Percentiles rank a stretch among this genome's conserved stretches.
phyloP scores from a whole-genome alignment of 2,888 invertebrate genomes.

The Luperina nickerlii region DNA sequence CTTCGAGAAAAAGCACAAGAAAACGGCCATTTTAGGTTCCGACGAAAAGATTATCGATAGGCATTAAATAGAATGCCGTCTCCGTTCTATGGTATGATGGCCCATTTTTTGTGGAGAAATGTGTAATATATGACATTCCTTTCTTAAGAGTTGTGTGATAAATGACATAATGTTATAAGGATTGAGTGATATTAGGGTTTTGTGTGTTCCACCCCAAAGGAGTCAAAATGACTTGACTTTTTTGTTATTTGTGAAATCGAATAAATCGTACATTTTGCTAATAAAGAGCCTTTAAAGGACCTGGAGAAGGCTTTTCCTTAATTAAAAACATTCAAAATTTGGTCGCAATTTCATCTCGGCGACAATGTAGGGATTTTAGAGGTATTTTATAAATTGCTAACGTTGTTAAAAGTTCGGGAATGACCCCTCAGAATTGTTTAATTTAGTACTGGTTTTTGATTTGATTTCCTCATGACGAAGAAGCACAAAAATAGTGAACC shows the following conservation, averaged over 20 bases:
- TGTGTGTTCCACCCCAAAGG: too few relatives aligned
- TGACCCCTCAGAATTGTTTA: too few relatives aligned
- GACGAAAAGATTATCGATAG: conserved; percentile 30
- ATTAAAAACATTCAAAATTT: too few relatives aligned
- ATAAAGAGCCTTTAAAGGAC: background rate
- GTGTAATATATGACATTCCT: conserved; percentile 36
- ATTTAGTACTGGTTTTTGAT: too few relatives aligned
- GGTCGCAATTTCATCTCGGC: too few relatives aligned
- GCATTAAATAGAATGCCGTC: conserved; percentile 32
- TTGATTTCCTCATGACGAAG: too few relatives aligned
- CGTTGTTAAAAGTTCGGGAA: too few relatives aligned
- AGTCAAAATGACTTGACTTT: background rate
- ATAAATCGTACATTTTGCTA: background rate
- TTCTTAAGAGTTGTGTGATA: conserved; percentile 11
- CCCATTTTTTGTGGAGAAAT: conserved; percentile 33
- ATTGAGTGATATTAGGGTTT: background rate
- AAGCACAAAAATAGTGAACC: too few relatives aligned
- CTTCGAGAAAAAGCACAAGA: conserved; percentile 8
- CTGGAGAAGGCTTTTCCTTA: too few relatives aligned
- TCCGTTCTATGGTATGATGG: background rate
- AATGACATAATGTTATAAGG: conserved; percentile 11
- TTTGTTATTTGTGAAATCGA: background rate
- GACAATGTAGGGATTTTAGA: too few relatives aligned
- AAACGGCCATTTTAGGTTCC: conserved; percentile 34
- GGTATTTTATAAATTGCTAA: too few relatives aligned